phyloP scores from a whole-genome alignment of 2,113 vertebrate species.

The Ahaetulla prasina region DNA sequence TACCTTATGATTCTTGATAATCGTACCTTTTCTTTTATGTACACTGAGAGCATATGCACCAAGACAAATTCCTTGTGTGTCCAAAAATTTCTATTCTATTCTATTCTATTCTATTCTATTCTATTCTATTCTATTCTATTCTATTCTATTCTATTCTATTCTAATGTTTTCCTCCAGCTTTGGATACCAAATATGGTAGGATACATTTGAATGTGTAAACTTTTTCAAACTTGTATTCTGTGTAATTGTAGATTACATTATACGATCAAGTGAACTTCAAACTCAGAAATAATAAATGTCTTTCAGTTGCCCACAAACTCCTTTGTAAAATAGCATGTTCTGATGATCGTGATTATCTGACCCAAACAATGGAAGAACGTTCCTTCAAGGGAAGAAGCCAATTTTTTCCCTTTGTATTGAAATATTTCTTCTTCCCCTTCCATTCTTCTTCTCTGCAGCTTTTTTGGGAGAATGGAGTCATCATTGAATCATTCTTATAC shows the following conservation, averaged over 20 bases:
- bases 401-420: neutral
- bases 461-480: neutral
- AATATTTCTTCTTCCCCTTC: neutral
- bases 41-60: no score
- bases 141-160: no score
- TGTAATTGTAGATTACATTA: neutral
- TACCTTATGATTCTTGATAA: no score
- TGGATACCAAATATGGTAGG: neutral
- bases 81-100: no score
- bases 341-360: neutral
- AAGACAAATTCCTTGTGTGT: no score
- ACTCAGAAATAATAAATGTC: neutral
- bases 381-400: neutral
- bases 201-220: neutral
- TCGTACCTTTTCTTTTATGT: no score
- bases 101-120: no score
- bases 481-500: neutral
- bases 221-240: neutral
- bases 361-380: neutral
- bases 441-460: neutral
- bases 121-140: no score
- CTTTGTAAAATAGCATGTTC: neutral
- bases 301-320: neutral
- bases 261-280: neutral
- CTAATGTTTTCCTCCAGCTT: neutral